Base-by-base conservation (phyloP, 2,113 vertebrate genomes). In the Rostratula benghalensis region DNA sequence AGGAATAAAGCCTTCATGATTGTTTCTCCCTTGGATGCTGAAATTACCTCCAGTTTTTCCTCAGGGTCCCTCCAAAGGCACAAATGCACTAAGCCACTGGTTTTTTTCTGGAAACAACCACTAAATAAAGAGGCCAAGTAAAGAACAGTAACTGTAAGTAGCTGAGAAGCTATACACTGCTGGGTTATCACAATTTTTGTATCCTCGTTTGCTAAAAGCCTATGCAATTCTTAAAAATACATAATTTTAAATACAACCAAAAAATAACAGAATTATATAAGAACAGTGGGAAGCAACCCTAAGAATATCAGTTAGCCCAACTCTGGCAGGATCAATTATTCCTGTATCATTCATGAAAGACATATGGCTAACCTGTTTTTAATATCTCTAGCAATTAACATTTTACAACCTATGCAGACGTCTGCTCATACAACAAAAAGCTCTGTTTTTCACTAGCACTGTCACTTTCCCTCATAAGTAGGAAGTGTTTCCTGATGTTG, bases 371-470 rank as follows among this genome's bases (percentile, higher is more conserved):
- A 92, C 79, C 59, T 57, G 41, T 61, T 94, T 92, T 92, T 92
- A 93, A 83, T 90, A 90, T 54, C 83, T 90, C n/a, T 48, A 89
- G 50, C 83, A 94, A 90, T 93, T 95, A 90, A 88, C n/a, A 53
- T 92, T 96, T 96, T 92, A 88, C 54, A 77, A 22, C 31, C 54
- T 70, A 75, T 91, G 61, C 78, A 94, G 81, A 89, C 3, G 5
- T 23, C 75, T 88, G 37, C 37, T 90, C n/a, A 46, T 27, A 46
- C 3, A 22, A 17, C 3, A 2, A 20, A 85, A 92, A 94, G 35
- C 22, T 86, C 10, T 69, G 39, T 69, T 86, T 89, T 73, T 90
- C 7, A 59, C 41, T 54, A 88, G 31, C 5, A 25, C 9, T 45
- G 25, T 48, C 67, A 68, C 17, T 83, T 94, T 79, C 30, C 50